Base-by-base conservation (phyloP, 1,140 invertebrate species). In the Harpegnathos saltator region DNA sequence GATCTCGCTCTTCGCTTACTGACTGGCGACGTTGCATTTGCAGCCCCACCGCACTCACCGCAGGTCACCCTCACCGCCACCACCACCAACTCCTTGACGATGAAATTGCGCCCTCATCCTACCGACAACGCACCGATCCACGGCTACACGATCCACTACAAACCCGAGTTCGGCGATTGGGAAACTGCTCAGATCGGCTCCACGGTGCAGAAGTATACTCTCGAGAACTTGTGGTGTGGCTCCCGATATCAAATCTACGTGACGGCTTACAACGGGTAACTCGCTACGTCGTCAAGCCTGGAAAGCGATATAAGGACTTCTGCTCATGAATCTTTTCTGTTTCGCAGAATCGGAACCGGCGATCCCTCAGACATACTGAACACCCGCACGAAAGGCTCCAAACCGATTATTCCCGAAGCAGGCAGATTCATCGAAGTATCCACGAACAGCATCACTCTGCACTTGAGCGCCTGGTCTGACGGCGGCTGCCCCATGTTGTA, bases 401-500 rank as follows among this genome's bases (percentile, higher is more conserved):
- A 98, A 94, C 98, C 98, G 14, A 97, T 97, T n/a, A 96, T 98
- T 50, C 98, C 98, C 0, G 97, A 97, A 91, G 98, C 97, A 33
- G 95, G 96, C n/a, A 96, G 97, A 90, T 98, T 99, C 92, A 97
- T 99, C 92, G 98, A 98, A 93, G 97, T 98, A 1, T 98, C 98
- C 7, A 97, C 97, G 2, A 98, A 98, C 78, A 98, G 97, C 84
- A 98, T 99, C 15, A 98, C 97, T 11, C 94, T 99, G 63, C 98
- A 98, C 90, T 95, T 99, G 61, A 97, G 97, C 89, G 97, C 98
- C 72, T 99, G 98, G 98, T 97, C 97, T 71, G 98, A 98, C 93
- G 98, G 98, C 80, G 98, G 98, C 44, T 99, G 99, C 93, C 98
- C 98, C 1, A 99, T 99, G 97, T 96, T 98, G 61, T 98, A 98